Base-by-base conservation (phyloP, 2,797 vertebrate genomes). In the Sternotherus odoratus region DNA sequence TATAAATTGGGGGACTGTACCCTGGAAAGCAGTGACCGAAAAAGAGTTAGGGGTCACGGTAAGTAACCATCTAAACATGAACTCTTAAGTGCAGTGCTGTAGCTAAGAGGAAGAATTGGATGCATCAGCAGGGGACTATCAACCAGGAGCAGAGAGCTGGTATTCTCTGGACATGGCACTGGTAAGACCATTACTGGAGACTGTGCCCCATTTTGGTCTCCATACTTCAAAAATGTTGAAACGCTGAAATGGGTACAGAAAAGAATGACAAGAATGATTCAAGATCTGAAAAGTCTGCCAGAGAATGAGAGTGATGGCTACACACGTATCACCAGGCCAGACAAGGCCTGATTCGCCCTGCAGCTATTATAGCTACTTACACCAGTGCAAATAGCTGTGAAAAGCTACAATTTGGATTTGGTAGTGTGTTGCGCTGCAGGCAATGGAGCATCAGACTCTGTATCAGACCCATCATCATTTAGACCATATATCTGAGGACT, bases 271-370 rank as follows among this genome's bases (percentile, higher is more conserved):
- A 75, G 43, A 87, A 91, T 36, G 33, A 28, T 12, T 26, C 54
- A 28, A 50, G 33, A 30, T 36, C 43, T 57, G 79, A 36, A 77
- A 77, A 78, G 1, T 46, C 46, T 53, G 21, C 53, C 53, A 53
- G 1, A 33, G 54, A 9, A 46, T 8, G 56, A 82, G 2, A 23
- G 26, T 28, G 54, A 19, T 23, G 63, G 87, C 80, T 23, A 26
- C 1, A 3, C 75, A 1, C 43, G 43, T 5, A 39, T 3, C 2
- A 33, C 69, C 80, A 1, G 0, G 48, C 12, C 16, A n/a, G 54
- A 17, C 4, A 87, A n/a, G 50, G 7, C 28, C 69, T 19, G 8
- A 5, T 36, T 75, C 36, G 30, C 5, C 26, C 53, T 30, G 49
- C 80, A 0, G 0, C 21, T 54, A 53, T 5, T 9, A 21, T 3